Conservation (phyloP, 1,140 invertebrate species). For the Wiebesia pumilae region DNA sequence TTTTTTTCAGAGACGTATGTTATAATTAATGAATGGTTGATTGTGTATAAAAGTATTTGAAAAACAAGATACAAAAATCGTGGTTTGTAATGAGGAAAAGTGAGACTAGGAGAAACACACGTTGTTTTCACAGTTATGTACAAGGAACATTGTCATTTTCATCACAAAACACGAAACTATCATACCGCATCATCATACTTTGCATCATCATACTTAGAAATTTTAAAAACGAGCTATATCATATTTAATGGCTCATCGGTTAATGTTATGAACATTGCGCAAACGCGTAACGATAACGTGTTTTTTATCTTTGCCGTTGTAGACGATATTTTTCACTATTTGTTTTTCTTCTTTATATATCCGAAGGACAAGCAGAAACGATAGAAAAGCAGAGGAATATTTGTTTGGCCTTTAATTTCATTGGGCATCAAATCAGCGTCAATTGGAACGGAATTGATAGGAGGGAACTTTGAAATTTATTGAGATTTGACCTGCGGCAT, state of each 20-base stretch:
- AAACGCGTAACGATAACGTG: too few species aligned
- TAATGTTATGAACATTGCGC: not conserved
- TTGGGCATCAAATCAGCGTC: slow-evolving; percentile 27
- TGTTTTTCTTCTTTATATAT: not conserved
- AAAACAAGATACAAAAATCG: not conserved
- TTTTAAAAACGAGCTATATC: not conserved
- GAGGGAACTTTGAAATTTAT: not conserved
- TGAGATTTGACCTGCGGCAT: not conserved
- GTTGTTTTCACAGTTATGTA: not conserved
- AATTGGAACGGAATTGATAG: slow-evolving; percentile 35
- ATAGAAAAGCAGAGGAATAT: not conserved
- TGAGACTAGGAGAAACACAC: not conserved
- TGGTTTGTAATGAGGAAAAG: not conserved
- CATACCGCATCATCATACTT: not conserved
- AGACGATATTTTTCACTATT: not conserved
- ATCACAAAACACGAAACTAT: not conserved
- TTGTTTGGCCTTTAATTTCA: not conserved
- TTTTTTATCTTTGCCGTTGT: not conserved
- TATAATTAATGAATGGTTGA: not conserved
- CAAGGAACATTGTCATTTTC: not conserved
- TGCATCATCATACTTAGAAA: not conserved
- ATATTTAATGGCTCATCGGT: not conserved
- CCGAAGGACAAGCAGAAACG: not conserved
- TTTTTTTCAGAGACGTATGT: not conserved
- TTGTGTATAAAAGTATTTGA: not conserved